Conservation (phyloP, 2,113 vertebrate species). For the Dissostichus mawsoni region DNA sequence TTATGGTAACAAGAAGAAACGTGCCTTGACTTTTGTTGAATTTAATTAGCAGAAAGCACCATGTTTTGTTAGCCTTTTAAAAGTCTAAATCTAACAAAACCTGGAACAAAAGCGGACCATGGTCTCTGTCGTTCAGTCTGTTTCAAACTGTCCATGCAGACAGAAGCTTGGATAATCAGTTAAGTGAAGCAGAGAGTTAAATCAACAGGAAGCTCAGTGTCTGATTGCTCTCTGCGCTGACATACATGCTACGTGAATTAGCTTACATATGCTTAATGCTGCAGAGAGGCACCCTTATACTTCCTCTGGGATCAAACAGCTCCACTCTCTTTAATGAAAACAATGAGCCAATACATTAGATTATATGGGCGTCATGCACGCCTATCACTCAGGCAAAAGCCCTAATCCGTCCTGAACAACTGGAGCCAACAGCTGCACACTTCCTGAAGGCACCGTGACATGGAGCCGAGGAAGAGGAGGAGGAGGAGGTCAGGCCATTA, state of each 20-base stretch:
- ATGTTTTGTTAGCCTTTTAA: not conserved
- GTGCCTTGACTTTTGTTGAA: not conserved
- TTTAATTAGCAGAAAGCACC: not conserved
- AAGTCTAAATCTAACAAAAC: not conserved
- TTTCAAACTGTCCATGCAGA: not conserved
- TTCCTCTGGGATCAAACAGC: constrained; percentile 58
- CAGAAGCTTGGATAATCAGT: not conserved
- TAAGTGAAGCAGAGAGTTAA: constrained; percentile 25
- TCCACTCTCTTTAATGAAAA: constrained; percentile 81
- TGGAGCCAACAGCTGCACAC: constrained; percentile 77
- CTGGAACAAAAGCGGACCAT: not conserved
- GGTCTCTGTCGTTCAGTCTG: not conserved
- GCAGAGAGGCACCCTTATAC: constrained; percentile 29
- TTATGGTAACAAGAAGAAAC: too few relatives aligned
- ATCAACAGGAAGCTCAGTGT: constrained; percentile 8
- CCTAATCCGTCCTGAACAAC: constrained; percentile 76
- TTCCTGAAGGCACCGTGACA: constrained; percentile 59
- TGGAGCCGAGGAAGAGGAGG: constrained; percentile 39
- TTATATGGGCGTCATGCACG: constrained; percentile 64
- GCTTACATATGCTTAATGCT: constrained; percentile 44
- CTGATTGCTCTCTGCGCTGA: constrained; percentile 25
- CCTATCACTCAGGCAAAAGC: constrained; percentile 74
- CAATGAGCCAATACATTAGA: constrained; percentile 74
- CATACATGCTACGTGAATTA: constrained; percentile 44
- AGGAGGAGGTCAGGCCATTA: constrained; percentile 50